phyloP scores from a whole-genome alignment of 2,888 invertebrate species.

The Meandrusa payeni region DNA sequence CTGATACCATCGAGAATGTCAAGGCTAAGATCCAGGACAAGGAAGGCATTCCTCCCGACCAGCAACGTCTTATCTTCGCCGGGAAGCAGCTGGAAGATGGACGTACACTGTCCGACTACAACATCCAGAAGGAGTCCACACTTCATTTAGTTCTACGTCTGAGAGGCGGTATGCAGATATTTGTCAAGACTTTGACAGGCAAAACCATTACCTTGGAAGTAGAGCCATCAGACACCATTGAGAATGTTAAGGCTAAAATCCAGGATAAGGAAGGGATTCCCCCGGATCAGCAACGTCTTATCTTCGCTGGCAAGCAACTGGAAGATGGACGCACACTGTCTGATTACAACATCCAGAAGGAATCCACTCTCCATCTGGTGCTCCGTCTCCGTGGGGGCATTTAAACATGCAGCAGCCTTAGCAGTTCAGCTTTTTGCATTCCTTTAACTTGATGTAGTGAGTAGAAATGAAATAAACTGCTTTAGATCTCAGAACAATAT shows the following conservation, averaged over 20 bases:
- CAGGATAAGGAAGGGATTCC: too few species aligned
- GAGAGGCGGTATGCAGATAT: slow-evolving; percentile 47
- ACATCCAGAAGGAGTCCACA: too few species aligned
- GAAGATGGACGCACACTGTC: too few species aligned
- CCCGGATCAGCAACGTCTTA: too few species aligned
- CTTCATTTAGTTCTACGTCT: slow-evolving; percentile 69
- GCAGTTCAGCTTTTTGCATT: slow-evolving; percentile 20
- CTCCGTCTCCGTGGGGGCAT: slow-evolving; percentile 11
- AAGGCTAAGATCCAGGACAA: slow-evolving; percentile 26
- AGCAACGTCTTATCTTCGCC: too few species aligned
- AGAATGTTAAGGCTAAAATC: slow-evolving; percentile 27
- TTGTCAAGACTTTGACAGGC: slow-evolving; percentile 29
- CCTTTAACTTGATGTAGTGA: slow-evolving; percentile 19
- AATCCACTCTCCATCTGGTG: background rate
- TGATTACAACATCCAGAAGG: too few species aligned
- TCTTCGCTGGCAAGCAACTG: too few species aligned
- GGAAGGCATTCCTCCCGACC: too few species aligned
- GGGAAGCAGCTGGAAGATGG: background rate
- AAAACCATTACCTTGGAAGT: slow-evolving; percentile 30
- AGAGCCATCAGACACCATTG: slow-evolving; percentile 29
- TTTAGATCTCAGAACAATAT: slow-evolving; percentile 16
- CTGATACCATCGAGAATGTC: slow-evolving; percentile 30
- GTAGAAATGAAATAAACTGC: slow-evolving; percentile 23
- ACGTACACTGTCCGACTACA: too few species aligned
- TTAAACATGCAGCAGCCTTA: background rate